phyloP scores from a whole-genome alignment of 2,888 invertebrate species.

The Alviniconcha strummeri region DNA sequence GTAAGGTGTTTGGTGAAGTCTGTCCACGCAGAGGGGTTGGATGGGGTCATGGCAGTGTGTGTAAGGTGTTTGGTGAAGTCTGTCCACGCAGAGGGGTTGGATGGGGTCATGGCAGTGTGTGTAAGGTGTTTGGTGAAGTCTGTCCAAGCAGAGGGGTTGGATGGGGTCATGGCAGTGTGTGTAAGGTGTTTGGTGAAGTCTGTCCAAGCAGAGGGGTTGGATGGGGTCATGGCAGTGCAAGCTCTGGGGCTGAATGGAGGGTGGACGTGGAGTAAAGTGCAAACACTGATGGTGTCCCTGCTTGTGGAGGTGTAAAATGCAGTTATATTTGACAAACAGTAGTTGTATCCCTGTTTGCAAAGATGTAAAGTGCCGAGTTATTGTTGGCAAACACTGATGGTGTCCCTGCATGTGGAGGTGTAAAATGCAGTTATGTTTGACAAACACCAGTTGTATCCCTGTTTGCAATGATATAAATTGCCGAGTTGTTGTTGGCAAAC shows the following conservation, averaged over 20 bases:
- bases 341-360: neutral
- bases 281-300: no score
- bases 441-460: no score
- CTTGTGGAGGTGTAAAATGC: no score
- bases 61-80: neutral
- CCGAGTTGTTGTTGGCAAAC: no score
- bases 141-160: constrained; percentile 16
- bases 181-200: neutral
- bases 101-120: constrained; percentile 31
- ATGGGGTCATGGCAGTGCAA: constrained; percentile 36
- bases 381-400: no score
- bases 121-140: neutral
- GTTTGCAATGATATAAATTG: neutral
- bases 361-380: no score
- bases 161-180: constrained; percentile 37
- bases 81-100: constrained; percentile 12
- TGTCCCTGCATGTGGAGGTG: no score
- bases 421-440: no score
- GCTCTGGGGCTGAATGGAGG: no score
- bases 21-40: constrained; percentile 14
- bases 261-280: no score
- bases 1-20: neutral
- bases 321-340: no score
- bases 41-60: constrained; percentile 37
- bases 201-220: constrained; percentile 14